These are phyloP conservation scores for Tetramorium simillimum DNA, from an alignment of 1,140 invertebrate species.

Conservation along the genomic window DNA sequence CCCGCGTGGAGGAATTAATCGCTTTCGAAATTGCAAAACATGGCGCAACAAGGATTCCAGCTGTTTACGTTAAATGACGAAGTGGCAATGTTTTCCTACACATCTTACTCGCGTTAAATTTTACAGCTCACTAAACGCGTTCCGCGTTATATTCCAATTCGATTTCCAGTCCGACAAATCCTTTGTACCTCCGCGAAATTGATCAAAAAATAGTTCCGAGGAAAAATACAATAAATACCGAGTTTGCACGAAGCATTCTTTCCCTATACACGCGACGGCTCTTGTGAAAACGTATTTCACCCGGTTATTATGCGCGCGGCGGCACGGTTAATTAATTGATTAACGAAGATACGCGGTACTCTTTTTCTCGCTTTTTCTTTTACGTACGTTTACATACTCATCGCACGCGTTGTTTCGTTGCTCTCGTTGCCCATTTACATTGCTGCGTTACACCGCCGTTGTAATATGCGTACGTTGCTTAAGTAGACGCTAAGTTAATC, in stretches of 20 bases:
- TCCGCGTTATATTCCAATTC: neutral
- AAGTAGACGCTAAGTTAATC: slow-evolving; percentile 37
- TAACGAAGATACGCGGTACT: neutral
- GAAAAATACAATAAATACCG: neutral
- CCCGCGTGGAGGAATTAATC: neutral
- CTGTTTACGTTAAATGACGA: neutral
- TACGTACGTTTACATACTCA: neutral
- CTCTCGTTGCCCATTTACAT: slow-evolving; percentile 20
- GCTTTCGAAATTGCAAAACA: neutral
- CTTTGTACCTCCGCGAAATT: neutral
- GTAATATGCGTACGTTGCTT: neutral
- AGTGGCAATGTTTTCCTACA: neutral
- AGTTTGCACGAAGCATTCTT: neutral
- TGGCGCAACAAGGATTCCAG: neutral
- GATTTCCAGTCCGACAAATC: neutral
- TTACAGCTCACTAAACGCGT: neutral
- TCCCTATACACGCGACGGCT: neutral
- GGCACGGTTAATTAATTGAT: slow-evolving; percentile 16
- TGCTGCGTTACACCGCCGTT: neutral
- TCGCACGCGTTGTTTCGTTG: slow-evolving; percentile 18
- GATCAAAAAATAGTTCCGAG: neutral
- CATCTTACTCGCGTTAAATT: neutral
- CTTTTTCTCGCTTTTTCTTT: neutral
- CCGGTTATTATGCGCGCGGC: slow-evolving; percentile 1
- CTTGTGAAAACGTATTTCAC: slow-evolving; percentile 4